phyloP scores from a whole-genome alignment of 2,888 invertebrate genomes.

The Scelioninae gen. 1 region DNA sequence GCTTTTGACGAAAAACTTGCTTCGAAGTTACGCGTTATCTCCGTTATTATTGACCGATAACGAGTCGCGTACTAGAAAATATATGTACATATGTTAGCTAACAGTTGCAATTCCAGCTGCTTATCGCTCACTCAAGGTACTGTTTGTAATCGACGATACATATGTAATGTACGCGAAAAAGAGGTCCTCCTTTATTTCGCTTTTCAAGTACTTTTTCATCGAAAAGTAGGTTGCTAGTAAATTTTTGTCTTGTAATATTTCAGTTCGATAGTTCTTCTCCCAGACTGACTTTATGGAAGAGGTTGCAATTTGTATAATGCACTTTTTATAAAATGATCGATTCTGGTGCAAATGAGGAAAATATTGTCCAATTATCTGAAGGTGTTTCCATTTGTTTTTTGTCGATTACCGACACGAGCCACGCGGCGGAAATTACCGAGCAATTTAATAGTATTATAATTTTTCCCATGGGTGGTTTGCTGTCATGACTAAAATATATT shows the following conservation, averaged over 20 bases:
- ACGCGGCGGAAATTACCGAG: conserved; percentile 42
- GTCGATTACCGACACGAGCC: conserved; percentile 48
- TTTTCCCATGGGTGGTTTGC: conserved; percentile 40
- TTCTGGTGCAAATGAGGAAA: conserved; percentile 31
- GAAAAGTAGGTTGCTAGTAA: no score
- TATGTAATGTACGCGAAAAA: no score
- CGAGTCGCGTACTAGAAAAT: conserved; percentile 44
- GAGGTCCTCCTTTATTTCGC: no score
- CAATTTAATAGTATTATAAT: conserved; percentile 55
- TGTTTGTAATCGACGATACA: conserved; percentile 53
- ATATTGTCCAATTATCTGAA: conserved; percentile 37
- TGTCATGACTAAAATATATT: conserved; percentile 45
- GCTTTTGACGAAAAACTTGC: conserved; percentile 39
- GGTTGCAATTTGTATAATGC: conserved; percentile 32
- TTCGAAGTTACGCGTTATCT: conserved; percentile 41
- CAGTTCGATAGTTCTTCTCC: no score
- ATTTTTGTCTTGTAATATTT: no score
- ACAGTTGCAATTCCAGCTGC: conserved; percentile 67
- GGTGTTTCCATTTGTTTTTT: conserved; percentile 46
- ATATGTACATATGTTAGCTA: conserved; percentile 58
- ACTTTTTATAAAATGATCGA: conserved; percentile 48
- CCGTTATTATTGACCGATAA: conserved; percentile 65
- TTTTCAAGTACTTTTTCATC: background rate
- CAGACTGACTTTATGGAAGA: background rate
- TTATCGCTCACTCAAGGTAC: conserved; percentile 60